Base-by-base conservation (phyloP, 1,140 invertebrate species). In the Reticulitermes speratus region DNA sequence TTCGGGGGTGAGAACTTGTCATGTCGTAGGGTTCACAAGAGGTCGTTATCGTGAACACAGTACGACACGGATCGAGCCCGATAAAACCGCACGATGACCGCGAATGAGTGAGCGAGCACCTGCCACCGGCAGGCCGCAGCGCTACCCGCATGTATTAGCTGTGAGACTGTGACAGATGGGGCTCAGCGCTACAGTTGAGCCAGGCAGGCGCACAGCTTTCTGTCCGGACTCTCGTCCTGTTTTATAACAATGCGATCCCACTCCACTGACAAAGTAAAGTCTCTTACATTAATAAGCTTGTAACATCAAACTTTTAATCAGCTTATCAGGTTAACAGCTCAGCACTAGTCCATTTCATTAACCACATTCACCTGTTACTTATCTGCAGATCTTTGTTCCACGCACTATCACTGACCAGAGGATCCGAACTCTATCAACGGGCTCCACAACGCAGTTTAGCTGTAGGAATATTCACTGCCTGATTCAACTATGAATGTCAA, bases 91-190 rank as follows among this genome's bases (percentile, higher is more conserved):
- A 44, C 44, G 44, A 84, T 52, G 83, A 75, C 65, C 65, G 65
- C 65, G 65, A 75, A 6, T 65, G 59, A 65, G 38, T 44, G 44
- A 30, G 83, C 44, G 59, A 65, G 84, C 84, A 84, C 84, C 84
- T 84, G 84, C 84, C 84, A 84, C 84, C 14, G 55, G 84, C 84
- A 30, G 32, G 84, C 45, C 45, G 25, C 84, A 84, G 25, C 84
- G 44, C 84, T 52, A n/a, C 84, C 84, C 84, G 48, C 84, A 55
- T 59, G 84, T 84, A 84, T 84, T 84, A 84, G 55, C 45, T 25
- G 84, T 84, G 84, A 84, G 84, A 84, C 19, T 59, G 84, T 84
- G 84, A 84, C 84, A 84, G 84, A 84, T 84, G 84, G 84, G 84
- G 45, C 84, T n/a, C 84, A 16, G 84, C 25, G 84, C 25, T 52